Conservation (phyloP, 1,140 invertebrate genomes). For the Pogonomyrmex barbatus region DNA sequence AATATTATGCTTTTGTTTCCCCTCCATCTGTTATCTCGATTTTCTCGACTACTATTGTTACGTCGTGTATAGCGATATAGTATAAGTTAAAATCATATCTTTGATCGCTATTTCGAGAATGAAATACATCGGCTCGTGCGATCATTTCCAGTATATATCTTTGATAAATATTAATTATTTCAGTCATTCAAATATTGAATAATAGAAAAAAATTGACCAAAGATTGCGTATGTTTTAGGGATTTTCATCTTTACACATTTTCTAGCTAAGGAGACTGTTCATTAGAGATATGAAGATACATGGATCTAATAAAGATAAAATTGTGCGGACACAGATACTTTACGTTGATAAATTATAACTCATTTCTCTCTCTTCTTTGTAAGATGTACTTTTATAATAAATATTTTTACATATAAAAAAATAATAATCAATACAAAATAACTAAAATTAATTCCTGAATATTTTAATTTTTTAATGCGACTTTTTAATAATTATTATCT, state of each 20-base stretch:
- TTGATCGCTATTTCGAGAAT: background rate
- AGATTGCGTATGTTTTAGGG: conserved; percentile 64
- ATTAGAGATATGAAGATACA: background rate
- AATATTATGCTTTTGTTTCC: background rate
- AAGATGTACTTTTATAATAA: conserved; percentile 6
- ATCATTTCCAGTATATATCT: conserved; percentile 1
- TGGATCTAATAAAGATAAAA: background rate
- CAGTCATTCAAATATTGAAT: conserved; percentile 32
- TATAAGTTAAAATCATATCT: background rate
- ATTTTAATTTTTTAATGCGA: background rate
- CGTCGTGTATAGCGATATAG: too few relatives aligned
- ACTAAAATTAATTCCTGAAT: background rate
- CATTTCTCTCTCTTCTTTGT: background rate
- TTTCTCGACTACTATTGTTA: background rate
- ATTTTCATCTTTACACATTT: conserved; percentile 76
- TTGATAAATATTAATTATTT: conserved; percentile 23
- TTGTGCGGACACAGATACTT: background rate
- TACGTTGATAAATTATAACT: background rate
- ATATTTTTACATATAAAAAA: conserved; percentile 13
- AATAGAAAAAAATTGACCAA: background rate
- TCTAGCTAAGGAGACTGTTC: conserved; percentile 67
- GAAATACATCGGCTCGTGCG: background rate
- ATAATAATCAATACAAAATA: background rate
- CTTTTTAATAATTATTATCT: background rate
- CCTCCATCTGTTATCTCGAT: background rate